Evolutionary conservation across 2,797 vertebrate species (phyloP).

Genomic region (Erithacus rubecula): DNA sequence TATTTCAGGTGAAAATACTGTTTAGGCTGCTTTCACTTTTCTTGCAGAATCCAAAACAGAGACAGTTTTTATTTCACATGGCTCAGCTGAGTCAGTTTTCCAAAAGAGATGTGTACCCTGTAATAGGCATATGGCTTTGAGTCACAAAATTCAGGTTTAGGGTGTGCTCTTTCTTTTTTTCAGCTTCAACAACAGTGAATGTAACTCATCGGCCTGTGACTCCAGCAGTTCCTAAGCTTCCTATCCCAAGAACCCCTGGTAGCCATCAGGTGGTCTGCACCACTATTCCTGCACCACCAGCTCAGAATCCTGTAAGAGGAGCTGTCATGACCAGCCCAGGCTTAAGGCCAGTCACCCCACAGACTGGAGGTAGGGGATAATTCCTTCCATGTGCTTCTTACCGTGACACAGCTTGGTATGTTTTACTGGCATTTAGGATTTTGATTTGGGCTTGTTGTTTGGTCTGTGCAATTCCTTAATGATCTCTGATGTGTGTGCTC

Average conservation of each 20-base stretch:
- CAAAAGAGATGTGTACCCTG: neutral
- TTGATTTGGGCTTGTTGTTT: neutral
- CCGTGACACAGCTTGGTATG: neutral
- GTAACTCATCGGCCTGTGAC: constrained; percentile 77
- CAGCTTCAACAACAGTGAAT: constrained; percentile 80
- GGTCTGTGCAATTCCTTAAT: neutral
- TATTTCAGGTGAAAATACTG: neutral
- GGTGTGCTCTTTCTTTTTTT: neutral
- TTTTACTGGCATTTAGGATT: neutral
- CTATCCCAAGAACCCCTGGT: constrained; percentile 73
- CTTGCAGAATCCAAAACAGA: neutral
- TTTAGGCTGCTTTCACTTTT: neutral
- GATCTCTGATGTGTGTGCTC: neutral
- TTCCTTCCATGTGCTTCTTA: neutral
- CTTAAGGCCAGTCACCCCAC: constrained; percentile 78
- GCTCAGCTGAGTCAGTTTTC: neutral
- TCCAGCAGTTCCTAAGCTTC: constrained; percentile 72
- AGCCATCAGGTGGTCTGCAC: constrained; percentile 81
- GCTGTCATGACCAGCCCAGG: constrained; percentile 74
- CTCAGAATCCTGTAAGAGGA: constrained; percentile 75
- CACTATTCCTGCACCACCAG: constrained; percentile 72
- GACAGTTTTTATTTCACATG: neutral
- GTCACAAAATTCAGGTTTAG: neutral
- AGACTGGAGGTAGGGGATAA: constrained; percentile 70
- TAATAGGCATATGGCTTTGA: neutral